A percentile compares a stretch with the other conserved stretches of the same genome.
These are phyloP conservation scores for Dendroctonus valens DNA, from an alignment of 1,140 invertebrate genomes.

Conservation along the genomic window DNA sequence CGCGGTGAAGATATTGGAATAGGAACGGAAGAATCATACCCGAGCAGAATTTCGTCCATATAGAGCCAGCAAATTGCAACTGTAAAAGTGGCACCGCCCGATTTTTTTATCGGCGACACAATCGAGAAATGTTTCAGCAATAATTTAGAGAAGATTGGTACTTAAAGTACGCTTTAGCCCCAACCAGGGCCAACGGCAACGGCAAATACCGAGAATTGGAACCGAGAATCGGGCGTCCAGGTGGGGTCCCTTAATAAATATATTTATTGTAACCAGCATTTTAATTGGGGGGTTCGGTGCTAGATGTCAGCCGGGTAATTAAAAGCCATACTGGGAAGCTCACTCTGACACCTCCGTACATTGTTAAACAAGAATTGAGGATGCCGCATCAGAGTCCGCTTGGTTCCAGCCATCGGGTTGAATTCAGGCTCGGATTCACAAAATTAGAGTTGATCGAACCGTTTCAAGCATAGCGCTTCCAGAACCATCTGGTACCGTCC, in stretches of 20 bases:
- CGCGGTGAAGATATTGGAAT: too few relatives aligned
- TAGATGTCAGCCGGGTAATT: constrained; percentile 50
- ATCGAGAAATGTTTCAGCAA: constrained; percentile 30
- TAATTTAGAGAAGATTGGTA: constrained; percentile 26
- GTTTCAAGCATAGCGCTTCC: background rate
- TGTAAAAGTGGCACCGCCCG: constrained; percentile 10
- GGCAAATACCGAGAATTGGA: constrained; percentile 28
- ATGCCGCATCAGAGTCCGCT: constrained; percentile 6
- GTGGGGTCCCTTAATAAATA: constrained; percentile 34
- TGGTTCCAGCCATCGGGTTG: background rate
- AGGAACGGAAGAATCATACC: too few relatives aligned
- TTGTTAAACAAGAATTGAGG: constrained; percentile 43
- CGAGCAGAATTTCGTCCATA: background rate
- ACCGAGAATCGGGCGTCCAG: constrained; percentile 24
- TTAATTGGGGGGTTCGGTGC: constrained; percentile 50
- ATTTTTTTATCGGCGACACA: constrained; percentile 28
- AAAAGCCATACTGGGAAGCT: constrained; percentile 48
- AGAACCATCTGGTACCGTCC: constrained; percentile 19
- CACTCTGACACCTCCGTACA: constrained; percentile 50
- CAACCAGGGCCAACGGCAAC: constrained; percentile 8
- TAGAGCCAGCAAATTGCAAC: constrained; percentile 2
- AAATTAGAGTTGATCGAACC: background rate
- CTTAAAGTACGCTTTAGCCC: constrained; percentile 27
- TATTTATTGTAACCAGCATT: constrained; percentile 48
- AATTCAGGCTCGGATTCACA: background rate